A percentile compares a stretch with the other conserved stretches of the same genome.
Conservation (phyloP, 2,113 vertebrate species). For the Brienomyrus longianalis region DNA sequence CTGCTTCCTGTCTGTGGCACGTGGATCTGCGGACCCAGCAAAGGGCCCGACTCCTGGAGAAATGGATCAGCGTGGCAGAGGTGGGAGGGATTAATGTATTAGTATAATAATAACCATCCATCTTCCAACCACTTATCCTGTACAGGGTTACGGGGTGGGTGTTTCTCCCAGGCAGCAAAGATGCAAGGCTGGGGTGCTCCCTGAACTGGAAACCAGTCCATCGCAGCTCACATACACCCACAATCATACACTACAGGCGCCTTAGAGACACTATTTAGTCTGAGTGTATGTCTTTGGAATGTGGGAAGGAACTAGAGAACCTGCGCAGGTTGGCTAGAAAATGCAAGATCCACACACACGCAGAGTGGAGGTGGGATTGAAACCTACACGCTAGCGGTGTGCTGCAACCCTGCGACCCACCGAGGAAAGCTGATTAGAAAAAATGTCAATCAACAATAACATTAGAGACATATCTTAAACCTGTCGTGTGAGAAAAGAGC, state of each 20-base stretch:
- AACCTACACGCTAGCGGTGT: neutral
- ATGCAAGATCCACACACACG: neutral
- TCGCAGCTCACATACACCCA: neutral
- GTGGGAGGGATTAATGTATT: constrained; percentile 41
- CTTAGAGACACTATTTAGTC: neutral
- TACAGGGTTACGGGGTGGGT: neutral
- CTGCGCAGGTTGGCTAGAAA: neutral
- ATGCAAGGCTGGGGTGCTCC: neutral
- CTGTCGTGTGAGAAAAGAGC: neutral
- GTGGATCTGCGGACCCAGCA: constrained; percentile 69
- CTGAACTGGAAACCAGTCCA: neutral
- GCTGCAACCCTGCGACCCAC: neutral
- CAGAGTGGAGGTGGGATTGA: neutral
- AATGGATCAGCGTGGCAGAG: constrained; percentile 85
- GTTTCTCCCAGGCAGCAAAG: neutral
- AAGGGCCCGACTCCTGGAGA: constrained; percentile 77
- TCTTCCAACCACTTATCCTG: neutral
- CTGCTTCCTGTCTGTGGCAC: constrained; percentile 71
- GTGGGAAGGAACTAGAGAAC: neutral
- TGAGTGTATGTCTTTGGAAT: neutral
- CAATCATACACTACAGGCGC: neutral
- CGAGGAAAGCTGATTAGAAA: neutral
- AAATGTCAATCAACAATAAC: neutral
- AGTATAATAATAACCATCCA: neutral
- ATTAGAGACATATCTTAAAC: neutral